Evolutionary conservation across 2,888 invertebrate species (phyloP).

Genomic region (Acronicta leporina): DNA sequence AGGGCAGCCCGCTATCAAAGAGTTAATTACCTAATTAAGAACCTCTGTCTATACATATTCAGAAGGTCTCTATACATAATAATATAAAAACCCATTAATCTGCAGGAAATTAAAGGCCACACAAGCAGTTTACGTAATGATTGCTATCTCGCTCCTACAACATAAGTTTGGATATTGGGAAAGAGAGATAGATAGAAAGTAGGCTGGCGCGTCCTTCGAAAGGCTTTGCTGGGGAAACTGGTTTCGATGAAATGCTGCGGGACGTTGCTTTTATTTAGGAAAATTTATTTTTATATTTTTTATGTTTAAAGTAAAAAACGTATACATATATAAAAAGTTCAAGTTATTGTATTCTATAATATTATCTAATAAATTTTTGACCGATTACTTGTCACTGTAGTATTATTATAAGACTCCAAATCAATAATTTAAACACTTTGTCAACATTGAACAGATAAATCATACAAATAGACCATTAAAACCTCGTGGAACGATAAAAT

Average conservation of each 20-base stretch:
- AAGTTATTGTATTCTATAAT: too few species aligned
- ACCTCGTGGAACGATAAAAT: too few species aligned
- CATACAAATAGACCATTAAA: too few species aligned
- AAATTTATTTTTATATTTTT: slow-evolving; percentile 39
- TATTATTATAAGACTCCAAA: too few species aligned
- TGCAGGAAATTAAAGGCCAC: slow-evolving; percentile 69
- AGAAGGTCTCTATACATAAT: slow-evolving; percentile 58
- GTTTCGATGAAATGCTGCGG: slow-evolving; percentile 84
- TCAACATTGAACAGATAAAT: too few species aligned
- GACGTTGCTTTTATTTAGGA: slow-evolving; percentile 65
- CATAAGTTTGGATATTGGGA: slow-evolving; percentile 52
- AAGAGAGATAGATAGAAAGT: slow-evolving; percentile 79
- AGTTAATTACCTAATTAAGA: slow-evolving; percentile 69
- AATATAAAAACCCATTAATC: slow-evolving; percentile 70
- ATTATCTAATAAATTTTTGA: background rate
- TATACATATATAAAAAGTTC: background rate
- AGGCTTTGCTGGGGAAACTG: slow-evolving; percentile 84
- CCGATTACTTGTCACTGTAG: too few species aligned
- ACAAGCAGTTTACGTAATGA: slow-evolving; percentile 64
- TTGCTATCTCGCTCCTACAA: slow-evolving; percentile 67
- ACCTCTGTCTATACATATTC: slow-evolving; percentile 65
- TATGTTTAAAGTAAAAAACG: background rate
- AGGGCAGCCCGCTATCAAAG: slow-evolving; percentile 45
- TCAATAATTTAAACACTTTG: too few species aligned
- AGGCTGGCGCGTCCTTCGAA: slow-evolving; percentile 78